phyloP scores from a whole-genome alignment of 2,113 vertebrate genomes.

The Paracanthobrama guichenoti region DNA sequence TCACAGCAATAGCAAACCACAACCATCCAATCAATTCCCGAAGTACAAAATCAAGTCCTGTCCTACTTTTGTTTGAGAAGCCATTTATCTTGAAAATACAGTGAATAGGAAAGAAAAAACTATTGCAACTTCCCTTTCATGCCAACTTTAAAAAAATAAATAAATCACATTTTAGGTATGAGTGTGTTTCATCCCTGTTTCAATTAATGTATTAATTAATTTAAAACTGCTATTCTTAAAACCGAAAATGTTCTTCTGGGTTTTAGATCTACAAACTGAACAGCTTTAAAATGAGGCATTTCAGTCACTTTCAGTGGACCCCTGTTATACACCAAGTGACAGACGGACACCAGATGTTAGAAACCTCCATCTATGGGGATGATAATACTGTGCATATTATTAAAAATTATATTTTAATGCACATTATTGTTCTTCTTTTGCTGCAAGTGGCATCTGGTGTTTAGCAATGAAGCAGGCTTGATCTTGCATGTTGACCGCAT shows the following conservation, averaged over 20 bases:
- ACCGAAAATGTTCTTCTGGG: background rate
- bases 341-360: constrained; percentile 14
- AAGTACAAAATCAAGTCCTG: no score
- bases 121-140: no score
- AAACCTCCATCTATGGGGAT: background rate
- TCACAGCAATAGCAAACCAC: no score
- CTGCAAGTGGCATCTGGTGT: background rate
- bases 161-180: no score
- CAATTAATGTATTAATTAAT: background rate
- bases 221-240: background rate
- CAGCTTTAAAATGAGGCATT: background rate
- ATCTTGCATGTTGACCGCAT: constrained; percentile 29
- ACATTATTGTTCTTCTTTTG: background rate
- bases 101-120: no score
- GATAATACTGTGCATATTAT: background rate
- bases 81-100: no score
- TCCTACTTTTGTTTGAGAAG: no score
- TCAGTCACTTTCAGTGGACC: background rate
- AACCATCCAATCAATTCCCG: no score
- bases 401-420: background rate
- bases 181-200: background rate
- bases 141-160: background rate
- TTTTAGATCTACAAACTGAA: background rate
- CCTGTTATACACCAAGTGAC: constrained; percentile 4
- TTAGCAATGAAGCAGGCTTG: constrained; percentile 29